phyloP scores from a whole-genome alignment of 2,797 vertebrate genomes.

The Buphagus erythrorhynchus region DNA sequence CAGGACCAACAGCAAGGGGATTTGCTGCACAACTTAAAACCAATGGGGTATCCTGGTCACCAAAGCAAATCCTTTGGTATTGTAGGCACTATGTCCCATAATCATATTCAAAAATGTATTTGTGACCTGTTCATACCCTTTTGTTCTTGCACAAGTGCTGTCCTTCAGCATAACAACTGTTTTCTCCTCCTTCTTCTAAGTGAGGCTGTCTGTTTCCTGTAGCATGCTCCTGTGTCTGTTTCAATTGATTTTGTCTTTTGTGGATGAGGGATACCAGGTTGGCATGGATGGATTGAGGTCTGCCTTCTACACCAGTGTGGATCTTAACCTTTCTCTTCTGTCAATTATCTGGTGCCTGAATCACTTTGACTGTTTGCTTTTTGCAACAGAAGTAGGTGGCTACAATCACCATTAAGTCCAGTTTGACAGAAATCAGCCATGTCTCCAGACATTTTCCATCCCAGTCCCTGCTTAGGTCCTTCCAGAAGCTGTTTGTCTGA shows the following conservation, averaged over 20 bases:
- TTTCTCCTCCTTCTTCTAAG: background rate
- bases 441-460: background rate
- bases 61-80: background rate
- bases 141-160: constrained; percentile 37
- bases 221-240: background rate
- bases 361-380: background rate
- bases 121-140: constrained; percentile 7
- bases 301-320: background rate
- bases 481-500: background rate
- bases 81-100: background rate
- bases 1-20: background rate
- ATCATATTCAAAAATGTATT: constrained; percentile 41
- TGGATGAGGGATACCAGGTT: background rate
- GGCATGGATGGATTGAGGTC: background rate
- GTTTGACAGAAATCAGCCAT: background rate
- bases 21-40: background rate
- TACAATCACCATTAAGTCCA: background rate
- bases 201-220: background rate
- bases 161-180: constrained; percentile 46
- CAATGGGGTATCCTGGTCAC: background rate
- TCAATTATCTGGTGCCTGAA: background rate
- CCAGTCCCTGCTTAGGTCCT: background rate
- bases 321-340: background rate
- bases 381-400: background rate
- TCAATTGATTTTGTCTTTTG: background rate